phyloP scores from a whole-genome alignment of 2,888 invertebrate species.

The Papilio gigon region DNA sequence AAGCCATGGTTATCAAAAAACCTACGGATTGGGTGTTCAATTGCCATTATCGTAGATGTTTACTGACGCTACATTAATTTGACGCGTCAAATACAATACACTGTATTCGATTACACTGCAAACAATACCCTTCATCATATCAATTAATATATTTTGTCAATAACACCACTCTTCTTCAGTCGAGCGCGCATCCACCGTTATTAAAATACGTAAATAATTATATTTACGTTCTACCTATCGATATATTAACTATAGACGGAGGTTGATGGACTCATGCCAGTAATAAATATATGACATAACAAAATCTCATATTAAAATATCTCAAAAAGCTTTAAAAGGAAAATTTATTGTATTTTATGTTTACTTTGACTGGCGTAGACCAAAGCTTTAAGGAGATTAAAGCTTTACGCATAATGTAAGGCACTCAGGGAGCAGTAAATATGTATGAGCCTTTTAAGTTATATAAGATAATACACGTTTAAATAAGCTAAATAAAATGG shows the following conservation, averaged over 20 bases:
- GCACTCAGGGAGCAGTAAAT: conserved; percentile 18
- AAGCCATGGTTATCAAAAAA: neutral
- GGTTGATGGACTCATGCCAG: too few species aligned
- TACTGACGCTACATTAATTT: conserved; percentile 28
- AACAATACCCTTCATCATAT: conserved; percentile 38
- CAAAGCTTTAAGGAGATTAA: conserved; percentile 23
- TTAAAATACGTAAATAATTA: neutral
- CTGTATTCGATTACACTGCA: conserved; percentile 34
- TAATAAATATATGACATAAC: neutral
- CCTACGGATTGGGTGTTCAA: neutral
- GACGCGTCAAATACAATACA: conserved; percentile 35
- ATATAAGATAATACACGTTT: conserved; percentile 18
- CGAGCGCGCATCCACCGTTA: conserved; percentile 9
- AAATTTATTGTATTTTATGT: conserved; percentile 19
- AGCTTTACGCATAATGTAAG: conserved; percentile 30
- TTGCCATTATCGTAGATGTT: neutral
- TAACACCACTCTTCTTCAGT: conserved; percentile 31
- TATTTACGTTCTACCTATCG: too few species aligned
- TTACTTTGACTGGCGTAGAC: conserved; percentile 7
- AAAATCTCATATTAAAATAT: neutral
- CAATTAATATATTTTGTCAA: conserved; percentile 38
- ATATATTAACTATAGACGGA: too few species aligned
- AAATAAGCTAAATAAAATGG: conserved; percentile 1
- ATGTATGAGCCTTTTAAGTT: conserved; percentile 25
- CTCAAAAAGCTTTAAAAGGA: neutral